phyloP scores from a whole-genome alignment of 2,888 invertebrate species.

The Galerucella calmariensis region DNA sequence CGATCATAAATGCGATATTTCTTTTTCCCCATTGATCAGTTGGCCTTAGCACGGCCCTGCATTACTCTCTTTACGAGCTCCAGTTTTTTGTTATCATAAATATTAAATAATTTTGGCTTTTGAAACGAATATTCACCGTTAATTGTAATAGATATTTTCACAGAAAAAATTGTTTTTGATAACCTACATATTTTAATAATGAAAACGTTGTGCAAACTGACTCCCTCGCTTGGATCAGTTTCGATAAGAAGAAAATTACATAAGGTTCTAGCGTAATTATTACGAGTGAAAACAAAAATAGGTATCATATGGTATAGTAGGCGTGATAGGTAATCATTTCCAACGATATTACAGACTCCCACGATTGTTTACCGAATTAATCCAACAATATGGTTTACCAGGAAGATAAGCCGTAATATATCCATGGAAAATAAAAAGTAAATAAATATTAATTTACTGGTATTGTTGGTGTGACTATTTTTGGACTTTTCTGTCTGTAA shows the following conservation, averaged over 20 bases:
- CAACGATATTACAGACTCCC: not conserved
- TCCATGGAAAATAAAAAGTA: not conserved
- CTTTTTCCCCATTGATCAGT: no score
- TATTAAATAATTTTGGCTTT: no score
- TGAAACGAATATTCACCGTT: not conserved
- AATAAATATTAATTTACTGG: not conserved
- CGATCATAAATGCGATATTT: no score
- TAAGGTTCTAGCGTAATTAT: not conserved
- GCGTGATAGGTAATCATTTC: slow-evolving; percentile 2
- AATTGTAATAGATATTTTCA: not conserved
- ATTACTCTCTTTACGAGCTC: no score
- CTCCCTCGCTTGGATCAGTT: not conserved
- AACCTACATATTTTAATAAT: not conserved
- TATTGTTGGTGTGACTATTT: not conserved
- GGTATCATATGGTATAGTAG: not conserved
- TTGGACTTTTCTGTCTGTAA: not conserved
- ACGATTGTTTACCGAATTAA: slow-evolving; percentile 5
- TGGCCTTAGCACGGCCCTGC: no score
- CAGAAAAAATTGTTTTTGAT: not conserved
- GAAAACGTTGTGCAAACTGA: not conserved
- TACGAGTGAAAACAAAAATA: not conserved
- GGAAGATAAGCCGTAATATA: not conserved
- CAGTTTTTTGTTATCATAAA: no score
- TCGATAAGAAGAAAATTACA: not conserved
- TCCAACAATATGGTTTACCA: slow-evolving; percentile 13